Evolutionary conservation across 2,113 vertebrate genomes (phyloP).

Genomic region (Tiliqua scincoides): DNA sequence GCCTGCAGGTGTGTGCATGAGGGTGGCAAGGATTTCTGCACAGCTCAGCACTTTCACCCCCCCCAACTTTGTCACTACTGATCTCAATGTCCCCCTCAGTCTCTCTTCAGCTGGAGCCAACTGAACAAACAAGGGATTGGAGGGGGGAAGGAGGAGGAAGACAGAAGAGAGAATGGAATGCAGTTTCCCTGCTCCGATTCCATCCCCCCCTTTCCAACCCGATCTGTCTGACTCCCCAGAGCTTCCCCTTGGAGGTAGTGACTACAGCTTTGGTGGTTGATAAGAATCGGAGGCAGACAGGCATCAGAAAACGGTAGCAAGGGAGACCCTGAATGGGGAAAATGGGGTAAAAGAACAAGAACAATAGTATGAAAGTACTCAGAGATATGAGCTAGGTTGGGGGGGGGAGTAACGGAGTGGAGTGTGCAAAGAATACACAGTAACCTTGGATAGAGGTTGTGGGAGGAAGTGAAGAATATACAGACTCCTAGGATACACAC

Average conservation of each 20-base stretch:
- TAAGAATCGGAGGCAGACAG: too few species aligned
- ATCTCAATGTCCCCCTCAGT: neutral
- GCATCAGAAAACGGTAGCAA: neutral
- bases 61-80: too few species aligned
- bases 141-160: neutral
- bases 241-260: neutral
- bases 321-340: too few species aligned
- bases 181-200: neutral
- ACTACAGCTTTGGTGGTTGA: too few species aligned
- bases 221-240: neutral
- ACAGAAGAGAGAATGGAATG: neutral
- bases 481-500: too few species aligned
- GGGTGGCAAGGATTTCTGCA: neutral
- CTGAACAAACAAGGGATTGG: slow-evolving; percentile 18
- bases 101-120: slow-evolving; percentile 15
- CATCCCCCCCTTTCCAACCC: neutral
- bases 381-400: neutral
- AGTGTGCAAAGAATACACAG: too few species aligned
- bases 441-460: too few species aligned
- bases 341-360: slow-evolving; percentile 1
- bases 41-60: neutral
- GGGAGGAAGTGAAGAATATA: too few species aligned
- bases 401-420: too few species aligned
- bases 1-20: neutral
- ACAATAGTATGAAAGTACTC: too few species aligned